phyloP scores from a whole-genome alignment of 2,113 vertebrate genomes.

The Oxygymnocypris stewartii region DNA sequence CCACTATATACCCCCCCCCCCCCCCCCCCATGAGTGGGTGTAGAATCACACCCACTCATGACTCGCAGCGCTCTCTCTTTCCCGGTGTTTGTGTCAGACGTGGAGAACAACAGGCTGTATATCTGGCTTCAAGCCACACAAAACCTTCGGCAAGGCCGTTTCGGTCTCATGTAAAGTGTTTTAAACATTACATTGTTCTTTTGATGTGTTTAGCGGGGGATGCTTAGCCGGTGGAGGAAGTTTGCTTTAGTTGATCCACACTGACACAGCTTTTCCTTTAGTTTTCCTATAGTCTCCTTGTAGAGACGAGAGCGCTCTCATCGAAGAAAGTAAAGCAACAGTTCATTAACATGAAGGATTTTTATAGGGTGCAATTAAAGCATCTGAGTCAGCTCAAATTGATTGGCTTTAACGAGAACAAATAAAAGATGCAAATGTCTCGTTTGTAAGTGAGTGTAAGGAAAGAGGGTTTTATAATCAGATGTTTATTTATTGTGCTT shows the following conservation, averaged over 20 bases:
- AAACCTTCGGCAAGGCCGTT: slow-evolving; percentile 42
- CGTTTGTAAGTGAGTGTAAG: slow-evolving; percentile 19
- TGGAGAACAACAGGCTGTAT: slow-evolving; percentile 39
- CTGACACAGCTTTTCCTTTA: slow-evolving; percentile 52
- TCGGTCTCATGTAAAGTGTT: slow-evolving; percentile 23
- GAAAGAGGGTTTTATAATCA: background rate
- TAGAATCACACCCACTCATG: slow-evolving; percentile 47
- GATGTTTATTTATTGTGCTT: background rate
- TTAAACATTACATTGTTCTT: slow-evolving; percentile 18
- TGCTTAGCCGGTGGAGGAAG: background rate
- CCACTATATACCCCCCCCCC: background rate
- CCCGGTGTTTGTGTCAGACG: slow-evolving; percentile 28
- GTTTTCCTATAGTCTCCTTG: background rate
- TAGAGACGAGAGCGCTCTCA: slow-evolving; percentile 52
- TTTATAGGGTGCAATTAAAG: slow-evolving; percentile 71
- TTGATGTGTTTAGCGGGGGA: slow-evolving; percentile 25
- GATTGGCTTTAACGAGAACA: slow-evolving; percentile 75
- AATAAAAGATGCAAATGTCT: slow-evolving; percentile 74
- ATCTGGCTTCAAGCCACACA: background rate
- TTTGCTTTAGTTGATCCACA: slow-evolving; percentile 56
- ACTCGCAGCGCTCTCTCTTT: slow-evolving; percentile 47
- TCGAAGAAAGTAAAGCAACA: slow-evolving; percentile 60
- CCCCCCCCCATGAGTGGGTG: no score
- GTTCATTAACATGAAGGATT: slow-evolving; percentile 71
- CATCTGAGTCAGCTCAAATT: slow-evolving; percentile 73